Percentiles rank a stretch among this genome's conserved stretches.
These are phyloP conservation scores for Polypterus bichir DNA, from an alignment of 2,113 vertebrate species.

Conservation along the genomic window DNA sequence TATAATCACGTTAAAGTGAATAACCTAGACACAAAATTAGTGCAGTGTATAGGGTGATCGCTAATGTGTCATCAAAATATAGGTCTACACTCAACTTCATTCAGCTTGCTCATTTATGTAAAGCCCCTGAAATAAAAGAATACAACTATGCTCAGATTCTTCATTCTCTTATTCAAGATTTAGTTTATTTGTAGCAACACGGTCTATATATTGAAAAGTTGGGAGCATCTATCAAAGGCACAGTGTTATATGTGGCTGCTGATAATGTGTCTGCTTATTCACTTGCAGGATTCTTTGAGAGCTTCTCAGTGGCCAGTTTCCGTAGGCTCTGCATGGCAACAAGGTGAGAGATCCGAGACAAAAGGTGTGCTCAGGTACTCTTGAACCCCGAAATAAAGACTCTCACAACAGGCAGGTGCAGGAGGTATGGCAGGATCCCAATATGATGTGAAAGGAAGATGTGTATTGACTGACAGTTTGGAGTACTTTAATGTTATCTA, in stretches of 20 bases:
- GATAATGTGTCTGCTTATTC: slow-evolving; percentile 8
- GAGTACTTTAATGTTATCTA: slow-evolving; percentile 6
- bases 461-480: slow-evolving; percentile 2
- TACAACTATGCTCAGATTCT: slow-evolving; percentile 1
- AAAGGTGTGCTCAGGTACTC: not conserved
- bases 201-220: slow-evolving; percentile 8
- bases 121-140: not conserved
- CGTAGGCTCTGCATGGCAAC: slow-evolving; percentile 8
- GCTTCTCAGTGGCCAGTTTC: not conserved
- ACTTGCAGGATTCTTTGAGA: slow-evolving; percentile 7
- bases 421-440: slow-evolving; percentile 5
- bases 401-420: slow-evolving; percentile 8
- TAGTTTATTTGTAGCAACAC: slow-evolving; percentile 4
- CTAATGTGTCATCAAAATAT: not conserved
- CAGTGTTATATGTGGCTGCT: slow-evolving; percentile 4
- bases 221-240: slow-evolving; percentile 1
- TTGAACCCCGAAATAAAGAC: slow-evolving; percentile 4
- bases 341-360: not conserved
- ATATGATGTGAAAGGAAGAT: slow-evolving; percentile 6
- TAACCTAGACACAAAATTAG: no score
- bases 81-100: slow-evolving; percentile 5
- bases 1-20: no score
- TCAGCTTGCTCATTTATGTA: slow-evolving; percentile 7
- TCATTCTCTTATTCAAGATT: slow-evolving; percentile 8
- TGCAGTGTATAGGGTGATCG: no score